A percentile compares a stretch with the other conserved stretches of the same genome.
Conservation (phyloP, 2,888 invertebrate genomes). For the Pollenia amentaria region DNA sequence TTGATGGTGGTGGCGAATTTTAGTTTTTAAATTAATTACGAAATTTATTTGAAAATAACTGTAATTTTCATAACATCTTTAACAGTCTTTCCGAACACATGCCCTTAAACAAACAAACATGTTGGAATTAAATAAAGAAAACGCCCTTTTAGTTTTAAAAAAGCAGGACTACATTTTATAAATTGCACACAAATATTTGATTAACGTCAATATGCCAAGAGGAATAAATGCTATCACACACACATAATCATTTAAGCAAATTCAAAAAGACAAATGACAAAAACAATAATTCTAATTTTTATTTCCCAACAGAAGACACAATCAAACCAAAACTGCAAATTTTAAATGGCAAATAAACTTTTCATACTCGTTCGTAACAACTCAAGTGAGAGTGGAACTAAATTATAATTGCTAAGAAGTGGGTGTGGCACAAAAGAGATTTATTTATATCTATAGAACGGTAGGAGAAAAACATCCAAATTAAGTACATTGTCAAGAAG, state of each 20-base stretch:
- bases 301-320: slow-evolving; percentile 46
- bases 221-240: background rate
- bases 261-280: slow-evolving; percentile 66
- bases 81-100: slow-evolving; percentile 1
- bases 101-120: slow-evolving; percentile 39
- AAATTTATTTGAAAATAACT: slow-evolving; percentile 70
- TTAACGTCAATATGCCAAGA: slow-evolving; percentile 54
- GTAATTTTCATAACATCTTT: slow-evolving; percentile 60
- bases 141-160: slow-evolving; percentile 48
- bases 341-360: slow-evolving; percentile 65
- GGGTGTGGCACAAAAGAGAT: too few relatives aligned
- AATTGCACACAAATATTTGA: slow-evolving; percentile 30
- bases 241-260: slow-evolving; percentile 25
- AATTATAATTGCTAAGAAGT: slow-evolving; percentile 83
- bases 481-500: too few relatives aligned
- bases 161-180: background rate
- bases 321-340: slow-evolving; percentile 58
- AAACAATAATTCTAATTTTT: slow-evolving; percentile 60
- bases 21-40: slow-evolving; percentile 43
- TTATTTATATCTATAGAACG: too few relatives aligned
- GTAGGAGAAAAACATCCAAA: too few relatives aligned
- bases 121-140: slow-evolving; percentile 18
- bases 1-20: slow-evolving; percentile 3
- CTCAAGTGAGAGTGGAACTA: slow-evolving; percentile 70
- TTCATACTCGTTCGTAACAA: slow-evolving; percentile 53